Percentiles rank a stretch among this genome's conserved stretches.
phyloP scores from a whole-genome alignment of 2,797 vertebrate genomes.

The Sebastes itinus region DNA sequence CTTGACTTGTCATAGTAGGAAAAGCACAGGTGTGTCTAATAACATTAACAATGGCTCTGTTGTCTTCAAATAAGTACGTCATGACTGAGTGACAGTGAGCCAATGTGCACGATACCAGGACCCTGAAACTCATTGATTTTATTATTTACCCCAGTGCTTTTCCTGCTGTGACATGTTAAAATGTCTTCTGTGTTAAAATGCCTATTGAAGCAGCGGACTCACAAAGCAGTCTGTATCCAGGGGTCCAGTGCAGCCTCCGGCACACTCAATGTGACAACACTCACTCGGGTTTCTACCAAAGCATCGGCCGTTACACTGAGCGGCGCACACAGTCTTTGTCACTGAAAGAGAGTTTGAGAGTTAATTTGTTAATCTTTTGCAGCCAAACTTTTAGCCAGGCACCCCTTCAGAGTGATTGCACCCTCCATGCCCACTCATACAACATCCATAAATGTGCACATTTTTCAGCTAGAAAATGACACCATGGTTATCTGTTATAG shows the following conservation, averaged over 20 bases:
- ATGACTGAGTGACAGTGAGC: not conserved
- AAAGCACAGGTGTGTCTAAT: not conserved
- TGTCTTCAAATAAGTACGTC: not conserved
- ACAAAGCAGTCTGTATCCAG: slow-evolving; percentile 93
- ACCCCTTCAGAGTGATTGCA: not conserved
- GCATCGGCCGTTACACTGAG: slow-evolving; percentile 93
- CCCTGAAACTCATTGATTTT: not conserved
- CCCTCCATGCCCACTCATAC: not conserved
- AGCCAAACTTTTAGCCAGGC: not conserved
- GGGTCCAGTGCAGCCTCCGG: slow-evolving; percentile 91
- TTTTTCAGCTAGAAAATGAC: not conserved
- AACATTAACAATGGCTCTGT: not conserved
- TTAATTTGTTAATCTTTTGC: not conserved
- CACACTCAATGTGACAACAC: slow-evolving; percentile 96
- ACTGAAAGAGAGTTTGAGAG: slow-evolving; percentile 77
- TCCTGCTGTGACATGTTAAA: not conserved
- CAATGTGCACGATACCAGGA: not conserved
- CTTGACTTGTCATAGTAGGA: not conserved
- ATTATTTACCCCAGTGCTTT: not conserved
- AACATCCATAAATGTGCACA: not conserved
- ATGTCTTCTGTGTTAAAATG: not conserved
- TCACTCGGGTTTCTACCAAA: slow-evolving; percentile 90
- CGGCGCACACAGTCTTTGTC: slow-evolving; percentile 94
- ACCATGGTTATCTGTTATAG: not conserved
- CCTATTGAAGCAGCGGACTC: slow-evolving; percentile 62